Percentiles rank a stretch among this genome's conserved stretches.
Conservation (phyloP, 2,113 vertebrate genomes). For the Leptobrachium ailaonicum region DNA sequence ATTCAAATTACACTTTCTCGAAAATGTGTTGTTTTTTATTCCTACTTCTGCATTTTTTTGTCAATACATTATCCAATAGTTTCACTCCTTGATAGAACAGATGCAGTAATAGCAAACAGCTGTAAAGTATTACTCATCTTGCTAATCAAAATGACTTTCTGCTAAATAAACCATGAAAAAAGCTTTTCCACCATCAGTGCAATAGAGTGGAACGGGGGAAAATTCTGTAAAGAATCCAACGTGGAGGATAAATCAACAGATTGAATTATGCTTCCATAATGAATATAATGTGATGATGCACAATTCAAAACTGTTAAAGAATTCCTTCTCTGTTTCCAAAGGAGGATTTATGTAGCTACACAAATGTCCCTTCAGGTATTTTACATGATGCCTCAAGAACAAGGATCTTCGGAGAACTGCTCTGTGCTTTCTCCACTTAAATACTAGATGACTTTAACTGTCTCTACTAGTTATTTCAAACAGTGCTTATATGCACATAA, state of each 20-base stretch:
- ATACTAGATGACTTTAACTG: slow-evolving; percentile 52
- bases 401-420: slow-evolving; percentile 48
- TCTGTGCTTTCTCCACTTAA: slow-evolving; percentile 51
- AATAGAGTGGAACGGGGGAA: slow-evolving; percentile 83
- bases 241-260: slow-evolving; percentile 85
- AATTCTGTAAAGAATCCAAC: slow-evolving; percentile 67
- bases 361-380: slow-evolving; percentile 54
- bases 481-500: slow-evolving; percentile 44
- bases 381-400: slow-evolving; percentile 51
- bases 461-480: slow-evolving; percentile 41
- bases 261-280: slow-evolving; percentile 71
- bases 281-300: slow-evolving; percentile 60
- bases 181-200: slow-evolving; percentile 86
- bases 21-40: too few species aligned
- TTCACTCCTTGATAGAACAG: slow-evolving; percentile 81
- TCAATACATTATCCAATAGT: slow-evolving; percentile 71
- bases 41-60: slow-evolving; percentile 62
- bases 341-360: slow-evolving; percentile 53
- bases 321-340: slow-evolving; percentile 59
- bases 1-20: neutral
- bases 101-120: slow-evolving; percentile 88
- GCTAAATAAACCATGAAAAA: slow-evolving; percentile 99
- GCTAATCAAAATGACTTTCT: slow-evolving; percentile 96
- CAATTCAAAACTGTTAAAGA: slow-evolving; percentile 63
- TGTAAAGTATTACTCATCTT: slow-evolving; percentile 89